Percentiles rank a stretch among this genome's conserved stretches.
phyloP scores from a whole-genome alignment of 2,888 invertebrate genomes.

The Polyploca ridens region DNA sequence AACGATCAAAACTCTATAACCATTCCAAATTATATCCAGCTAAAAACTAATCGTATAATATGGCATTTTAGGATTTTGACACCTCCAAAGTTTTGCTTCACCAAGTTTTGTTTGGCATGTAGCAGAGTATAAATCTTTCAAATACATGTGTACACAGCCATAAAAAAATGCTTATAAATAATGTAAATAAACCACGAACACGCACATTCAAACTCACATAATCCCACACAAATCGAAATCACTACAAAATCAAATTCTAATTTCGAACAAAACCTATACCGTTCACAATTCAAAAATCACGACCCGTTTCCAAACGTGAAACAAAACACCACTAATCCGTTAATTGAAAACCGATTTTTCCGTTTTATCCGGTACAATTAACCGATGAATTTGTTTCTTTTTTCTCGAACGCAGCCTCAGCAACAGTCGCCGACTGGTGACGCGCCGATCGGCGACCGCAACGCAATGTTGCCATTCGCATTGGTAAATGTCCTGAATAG shows the following conservation, averaged over 20 bases:
- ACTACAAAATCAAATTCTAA: neutral
- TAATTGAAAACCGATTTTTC: slow-evolving; percentile 16
- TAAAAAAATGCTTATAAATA: neutral
- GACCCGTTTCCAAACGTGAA: slow-evolving; percentile 1
- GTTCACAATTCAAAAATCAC: slow-evolving; percentile 3
- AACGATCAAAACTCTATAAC: neutral
- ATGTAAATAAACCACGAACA: neutral
- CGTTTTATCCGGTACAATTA: neutral
- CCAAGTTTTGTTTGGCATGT: too few species aligned
- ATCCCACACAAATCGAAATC: neutral
- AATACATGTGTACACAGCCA: too few species aligned
- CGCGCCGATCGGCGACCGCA: slow-evolving; percentile 69
- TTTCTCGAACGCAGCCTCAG: slow-evolving; percentile 60
- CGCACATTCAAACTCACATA: neutral
- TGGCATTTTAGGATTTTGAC: neutral
- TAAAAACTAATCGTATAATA: too few species aligned
- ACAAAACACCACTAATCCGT: slow-evolving; percentile 12
- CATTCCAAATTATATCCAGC: too few species aligned
- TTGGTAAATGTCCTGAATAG: slow-evolving; percentile 83
- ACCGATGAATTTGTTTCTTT: slow-evolving; percentile 11
- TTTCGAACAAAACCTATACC: neutral
- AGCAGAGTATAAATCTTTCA: neutral
- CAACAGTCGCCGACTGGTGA: slow-evolving; percentile 78
- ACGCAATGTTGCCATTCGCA: slow-evolving; percentile 79
- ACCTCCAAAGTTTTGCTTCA: too few species aligned